Evolutionary conservation across 2,888 invertebrate species (phyloP), one percentile per base, ranked within the genome.

Genomic region (Drosophila parthenogenetica): DNA sequence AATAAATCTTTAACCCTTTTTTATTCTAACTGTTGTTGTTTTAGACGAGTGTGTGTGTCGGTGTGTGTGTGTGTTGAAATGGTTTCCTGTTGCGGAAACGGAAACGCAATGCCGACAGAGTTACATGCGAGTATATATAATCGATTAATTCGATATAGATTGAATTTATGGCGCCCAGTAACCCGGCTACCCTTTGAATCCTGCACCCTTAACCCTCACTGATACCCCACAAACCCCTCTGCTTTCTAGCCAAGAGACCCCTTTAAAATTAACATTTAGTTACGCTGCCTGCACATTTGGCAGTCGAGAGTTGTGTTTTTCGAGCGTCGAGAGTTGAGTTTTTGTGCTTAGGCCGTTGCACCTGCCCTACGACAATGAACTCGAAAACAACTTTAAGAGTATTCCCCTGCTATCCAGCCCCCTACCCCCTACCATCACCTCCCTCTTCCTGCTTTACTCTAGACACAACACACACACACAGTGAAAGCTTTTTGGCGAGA

Each of bases 131-230:
- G 80, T 59, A 60, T 51, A 57, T 69, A 88, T 92, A 91, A 91
- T 91, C 91, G 91, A 91, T 91, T 91, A 91, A 92, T 91, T 92
- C 90, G 90, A 91, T 91, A 91, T 92, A 91, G 91, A 92, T 92
- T 92, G 91, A 89, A 92, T 90, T 91, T 89, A 91, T 91, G 85
- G 89, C 81, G 49, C 49, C 35, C 49, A 49, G 17, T 32, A 49
- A 49, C 49, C 32, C 49, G n/a, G n/a, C n/a, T 16, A 49, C 49
- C 17, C 32, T 8, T 49, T 17, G 3, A 13, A 11, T 32, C 49
- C 29, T 10, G 4, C 10, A 14, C 3, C 45, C 45, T n/a, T 14
- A 3, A 1, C 2, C 1, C n/a, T 5, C 22, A 13, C 22, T 8
- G 1, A 0, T 4, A 16, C 48, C 29, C 11, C 17, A 5, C 1